Percentiles rank a stretch among this genome's conserved stretches.
Evolutionary conservation across 2,797 vertebrate genomes (phyloP).

Genomic region (Eulemur albifrons): DNA sequence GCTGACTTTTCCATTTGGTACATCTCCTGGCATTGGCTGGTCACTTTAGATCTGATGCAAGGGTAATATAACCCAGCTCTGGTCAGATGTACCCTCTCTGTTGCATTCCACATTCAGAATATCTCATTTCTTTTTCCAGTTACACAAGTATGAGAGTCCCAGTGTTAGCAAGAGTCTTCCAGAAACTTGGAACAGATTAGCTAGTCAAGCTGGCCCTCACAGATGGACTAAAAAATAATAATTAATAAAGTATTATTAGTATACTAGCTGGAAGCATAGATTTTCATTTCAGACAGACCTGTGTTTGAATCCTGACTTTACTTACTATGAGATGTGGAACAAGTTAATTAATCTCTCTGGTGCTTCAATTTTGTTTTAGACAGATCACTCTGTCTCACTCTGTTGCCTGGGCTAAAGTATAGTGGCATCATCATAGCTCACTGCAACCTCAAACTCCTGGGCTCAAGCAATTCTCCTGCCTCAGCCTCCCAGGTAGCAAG

Average conservation of each 20-base stretch:
- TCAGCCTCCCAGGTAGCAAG: neutral
- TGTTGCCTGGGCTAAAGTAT: neutral
- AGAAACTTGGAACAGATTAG: neutral
- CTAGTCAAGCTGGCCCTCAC: neutral
- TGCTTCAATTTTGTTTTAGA: neutral
- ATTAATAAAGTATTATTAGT: neutral
- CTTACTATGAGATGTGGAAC: neutral
- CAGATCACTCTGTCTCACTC: neutral
- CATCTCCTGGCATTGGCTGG: neutral
- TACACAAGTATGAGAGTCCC: neutral
- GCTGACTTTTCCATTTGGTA: conserved; percentile 14
- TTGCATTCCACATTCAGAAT: conserved; percentile 6
- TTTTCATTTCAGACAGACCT: neutral
- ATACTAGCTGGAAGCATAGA: neutral
- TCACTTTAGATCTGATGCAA: conserved; percentile 25
- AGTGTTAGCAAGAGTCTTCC: neutral
- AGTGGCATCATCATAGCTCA: neutral
- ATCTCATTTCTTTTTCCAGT: neutral
- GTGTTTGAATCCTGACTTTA: neutral
- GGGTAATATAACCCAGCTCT: neutral
- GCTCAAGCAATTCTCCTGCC: neutral
- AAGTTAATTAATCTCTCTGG: neutral
- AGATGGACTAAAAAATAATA: neutral
- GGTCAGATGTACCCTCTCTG: neutral
- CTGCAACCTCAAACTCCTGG: neutral